phyloP scores from a whole-genome alignment of 2,888 invertebrate genomes.

The Chouioia cunea region DNA sequence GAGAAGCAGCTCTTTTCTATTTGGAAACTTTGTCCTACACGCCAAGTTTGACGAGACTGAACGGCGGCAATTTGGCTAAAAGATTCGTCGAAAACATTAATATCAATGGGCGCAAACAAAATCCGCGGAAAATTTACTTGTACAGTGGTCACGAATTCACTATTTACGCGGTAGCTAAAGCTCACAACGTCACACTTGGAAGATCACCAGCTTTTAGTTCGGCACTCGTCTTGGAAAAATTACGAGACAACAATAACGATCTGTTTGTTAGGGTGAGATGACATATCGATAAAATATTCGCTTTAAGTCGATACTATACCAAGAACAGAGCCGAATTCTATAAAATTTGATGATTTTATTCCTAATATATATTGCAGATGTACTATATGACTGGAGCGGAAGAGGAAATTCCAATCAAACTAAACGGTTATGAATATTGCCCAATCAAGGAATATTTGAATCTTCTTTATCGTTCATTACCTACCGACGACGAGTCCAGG shows the following conservation, averaged over 20 bases:
- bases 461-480: conserved; percentile 1
- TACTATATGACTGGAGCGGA: conserved; percentile 16
- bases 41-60: conserved; percentile 17
- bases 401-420: conserved; percentile 1
- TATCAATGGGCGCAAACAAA: neutral
- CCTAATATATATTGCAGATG: conserved; percentile 19
- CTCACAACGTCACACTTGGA: conserved; percentile 66
- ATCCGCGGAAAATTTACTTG: conserved; percentile 68
- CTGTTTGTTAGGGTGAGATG: conserved; percentile 51
- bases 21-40: conserved; percentile 30
- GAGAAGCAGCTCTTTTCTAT: neutral
- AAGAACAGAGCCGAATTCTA: no score
- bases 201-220: conserved; percentile 53
- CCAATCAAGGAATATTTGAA: conserved; percentile 10
- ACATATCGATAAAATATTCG: neutral
- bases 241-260: conserved; percentile 33
- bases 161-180: conserved; percentile 73
- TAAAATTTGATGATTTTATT: neutral
- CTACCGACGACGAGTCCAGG: conserved; percentile 19
- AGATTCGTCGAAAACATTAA: conserved; percentile 31
- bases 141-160: conserved; percentile 78
- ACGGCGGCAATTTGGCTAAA: conserved; percentile 20
- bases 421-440: conserved; percentile 16
- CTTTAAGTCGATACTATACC: no score
- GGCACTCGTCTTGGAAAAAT: conserved; percentile 54